Evolutionary conservation across 1,140 invertebrate species (phyloP), one percentile per base, ranked within the genome.

Genomic region (Rhizoglyphus robini): DNA sequence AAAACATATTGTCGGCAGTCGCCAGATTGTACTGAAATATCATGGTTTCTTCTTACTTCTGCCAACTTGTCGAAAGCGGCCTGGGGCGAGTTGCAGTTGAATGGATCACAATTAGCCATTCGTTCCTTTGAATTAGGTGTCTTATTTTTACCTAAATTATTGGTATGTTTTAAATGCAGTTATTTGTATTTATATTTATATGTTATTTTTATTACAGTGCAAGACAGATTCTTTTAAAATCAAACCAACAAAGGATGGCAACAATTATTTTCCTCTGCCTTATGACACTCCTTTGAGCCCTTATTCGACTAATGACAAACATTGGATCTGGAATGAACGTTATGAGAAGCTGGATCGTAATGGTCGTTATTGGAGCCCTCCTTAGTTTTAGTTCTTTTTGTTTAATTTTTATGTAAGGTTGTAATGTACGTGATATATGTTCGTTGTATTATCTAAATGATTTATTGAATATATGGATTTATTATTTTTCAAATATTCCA

Each of bases 1-100:
- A 97, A 97, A 76, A 84, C 84, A 0, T 98, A 96, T 74, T 82
- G 83, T 0, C 80, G 92, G 46, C 73, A 87, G 1, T 87, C 87
- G 0, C 84, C 79, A 66, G 85, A 81, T 77, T 27, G 27, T 46
- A 69, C 1, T 23, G n/a, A 32, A 36, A 51, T 68, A 31, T 15
- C 57, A 49, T 69, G 30, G 38, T 58, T 71, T 70, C 63, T 27
- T 57, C 65, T 46, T 71, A 73, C 63, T 66, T 95, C 90, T 70
- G 89, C 88, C 0, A 97, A 97, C 78, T 75, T 96, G 5, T 96
- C 91, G 15, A 96, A 95, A 79, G 89, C 91, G 20, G 93, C 93
- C 0, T 97, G 93, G 93, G 93, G 93, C 64, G 79, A 76, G 20
- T 72, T 83, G 25, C 84, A 84, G 67, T 87, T 87, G 70, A 81